Evolutionary conservation across 1,140 invertebrate genomes (phyloP).

Genomic region (Nasonia vitripennis): DNA sequence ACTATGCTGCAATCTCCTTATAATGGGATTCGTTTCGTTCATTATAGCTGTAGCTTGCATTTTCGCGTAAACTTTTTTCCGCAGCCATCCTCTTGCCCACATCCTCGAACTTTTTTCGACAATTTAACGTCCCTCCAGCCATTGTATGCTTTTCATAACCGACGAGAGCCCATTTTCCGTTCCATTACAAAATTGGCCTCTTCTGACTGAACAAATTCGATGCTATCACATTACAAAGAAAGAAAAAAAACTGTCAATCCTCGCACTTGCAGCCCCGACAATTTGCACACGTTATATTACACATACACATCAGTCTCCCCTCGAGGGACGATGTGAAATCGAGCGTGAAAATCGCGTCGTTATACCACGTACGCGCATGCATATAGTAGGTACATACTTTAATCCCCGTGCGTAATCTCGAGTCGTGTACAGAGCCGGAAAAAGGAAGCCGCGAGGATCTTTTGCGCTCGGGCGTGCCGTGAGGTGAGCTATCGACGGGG

Average conservation of each 20-base stretch:
- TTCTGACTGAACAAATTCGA: constrained; percentile 66
- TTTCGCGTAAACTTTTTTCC: neutral
- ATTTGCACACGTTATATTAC: neutral
- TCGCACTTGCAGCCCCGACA: constrained; percentile 30
- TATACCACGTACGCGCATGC: neutral
- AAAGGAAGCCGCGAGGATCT: neutral
- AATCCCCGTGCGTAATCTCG: constrained; percentile 20
- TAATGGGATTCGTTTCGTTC: neutral
- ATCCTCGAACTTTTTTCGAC: neutral
- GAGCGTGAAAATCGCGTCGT: constrained; percentile 39
- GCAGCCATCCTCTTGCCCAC: neutral
- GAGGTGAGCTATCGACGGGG: neutral
- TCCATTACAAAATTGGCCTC: constrained; percentile 40
- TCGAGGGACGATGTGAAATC: constrained; percentile 30
- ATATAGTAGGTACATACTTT: neutral
- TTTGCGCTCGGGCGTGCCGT: neutral
- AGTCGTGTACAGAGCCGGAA: neutral
- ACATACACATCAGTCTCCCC: neutral
- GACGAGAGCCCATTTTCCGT: constrained; percentile 3
- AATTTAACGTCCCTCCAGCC: neutral
- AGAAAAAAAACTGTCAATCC: constrained; percentile 37
- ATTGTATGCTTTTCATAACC: neutral
- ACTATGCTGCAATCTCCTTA: neutral
- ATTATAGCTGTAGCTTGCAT: too few species aligned
- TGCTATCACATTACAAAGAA: constrained; percentile 58